phyloP scores from a whole-genome alignment of 2,888 invertebrate species.

The Macrophya alboannulata region DNA sequence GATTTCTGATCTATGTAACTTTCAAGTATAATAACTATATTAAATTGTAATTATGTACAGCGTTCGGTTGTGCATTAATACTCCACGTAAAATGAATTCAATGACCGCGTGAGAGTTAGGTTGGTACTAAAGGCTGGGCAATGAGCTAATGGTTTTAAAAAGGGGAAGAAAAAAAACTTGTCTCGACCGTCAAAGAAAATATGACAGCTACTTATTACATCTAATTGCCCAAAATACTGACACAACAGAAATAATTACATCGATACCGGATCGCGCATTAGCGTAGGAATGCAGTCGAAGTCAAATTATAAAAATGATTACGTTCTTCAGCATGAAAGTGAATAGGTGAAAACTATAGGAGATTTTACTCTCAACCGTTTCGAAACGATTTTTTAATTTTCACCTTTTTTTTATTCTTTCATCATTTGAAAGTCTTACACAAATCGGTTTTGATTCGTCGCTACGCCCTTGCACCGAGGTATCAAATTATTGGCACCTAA shows the following conservation, averaged over 20 bases:
- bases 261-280: slow-evolving; percentile 22
- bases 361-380: background rate
- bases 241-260: slow-evolving; percentile 45
- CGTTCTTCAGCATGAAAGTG: background rate
- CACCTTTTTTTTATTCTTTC: background rate
- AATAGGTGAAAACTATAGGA: background rate
- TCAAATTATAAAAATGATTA: background rate
- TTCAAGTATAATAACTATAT: slow-evolving; percentile 6
- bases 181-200: slow-evolving; percentile 17
- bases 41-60: slow-evolving; percentile 13
- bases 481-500: slow-evolving; percentile 50
- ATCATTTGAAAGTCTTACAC: background rate
- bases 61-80: background rate
- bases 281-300: slow-evolving; percentile 11
- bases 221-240: slow-evolving; percentile 41
- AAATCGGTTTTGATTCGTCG: background rate
- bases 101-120: slow-evolving; percentile 31
- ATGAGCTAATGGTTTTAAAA: slow-evolving; percentile 30
- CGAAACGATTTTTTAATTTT: background rate
- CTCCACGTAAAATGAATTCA: background rate
- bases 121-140: background rate
- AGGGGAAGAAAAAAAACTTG: slow-evolving; percentile 7
- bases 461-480: slow-evolving; percentile 22
- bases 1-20: background rate
- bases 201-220: slow-evolving; percentile 38